phyloP scores from a whole-genome alignment of 2,113 vertebrate species.

The Calyptommatus sinebrachiatus region DNA sequence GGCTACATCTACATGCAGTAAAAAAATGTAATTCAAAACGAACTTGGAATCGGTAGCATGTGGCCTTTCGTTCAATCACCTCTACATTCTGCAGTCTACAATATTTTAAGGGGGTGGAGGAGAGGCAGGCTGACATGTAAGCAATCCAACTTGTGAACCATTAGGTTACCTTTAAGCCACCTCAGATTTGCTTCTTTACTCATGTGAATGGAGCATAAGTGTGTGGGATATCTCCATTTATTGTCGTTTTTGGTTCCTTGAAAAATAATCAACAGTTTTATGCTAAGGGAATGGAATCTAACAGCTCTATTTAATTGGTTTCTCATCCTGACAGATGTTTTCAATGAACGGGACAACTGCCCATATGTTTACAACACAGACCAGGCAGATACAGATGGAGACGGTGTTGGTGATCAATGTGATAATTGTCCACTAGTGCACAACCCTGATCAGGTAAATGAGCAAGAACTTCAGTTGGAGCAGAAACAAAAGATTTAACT shows the following conservation, averaged over 20 bases:
- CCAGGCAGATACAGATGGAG: conserved; percentile 92
- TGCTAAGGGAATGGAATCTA: not conserved
- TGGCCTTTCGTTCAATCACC: no score
- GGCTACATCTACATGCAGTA: no score
- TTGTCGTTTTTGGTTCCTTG: not conserved
- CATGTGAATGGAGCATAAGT: not conserved
- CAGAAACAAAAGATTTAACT: not conserved
- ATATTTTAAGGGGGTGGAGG: no score
- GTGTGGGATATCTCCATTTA: not conserved
- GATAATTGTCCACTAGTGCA: conserved; percentile 95
- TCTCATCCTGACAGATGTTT: conserved; percentile 75
- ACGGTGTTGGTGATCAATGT: conserved; percentile 95
- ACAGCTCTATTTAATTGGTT: not conserved
- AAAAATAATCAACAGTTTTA: not conserved
- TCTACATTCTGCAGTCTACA: no score
- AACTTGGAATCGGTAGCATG: no score
- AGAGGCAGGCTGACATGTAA: no score
- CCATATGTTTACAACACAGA: conserved; percentile 94
- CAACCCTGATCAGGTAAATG: conserved; percentile 90
- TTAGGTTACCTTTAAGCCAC: not conserved
- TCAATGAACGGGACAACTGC: conserved; percentile 94
- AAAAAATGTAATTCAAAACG: no score
- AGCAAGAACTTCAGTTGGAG: not conserved
- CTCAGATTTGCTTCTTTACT: not conserved
- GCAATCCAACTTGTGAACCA: no score